Evolutionary conservation across 2,113 vertebrate genomes (phyloP), one percentile per base, ranked within the genome.

Genomic region (Cephalopholis sonnerati): DNA sequence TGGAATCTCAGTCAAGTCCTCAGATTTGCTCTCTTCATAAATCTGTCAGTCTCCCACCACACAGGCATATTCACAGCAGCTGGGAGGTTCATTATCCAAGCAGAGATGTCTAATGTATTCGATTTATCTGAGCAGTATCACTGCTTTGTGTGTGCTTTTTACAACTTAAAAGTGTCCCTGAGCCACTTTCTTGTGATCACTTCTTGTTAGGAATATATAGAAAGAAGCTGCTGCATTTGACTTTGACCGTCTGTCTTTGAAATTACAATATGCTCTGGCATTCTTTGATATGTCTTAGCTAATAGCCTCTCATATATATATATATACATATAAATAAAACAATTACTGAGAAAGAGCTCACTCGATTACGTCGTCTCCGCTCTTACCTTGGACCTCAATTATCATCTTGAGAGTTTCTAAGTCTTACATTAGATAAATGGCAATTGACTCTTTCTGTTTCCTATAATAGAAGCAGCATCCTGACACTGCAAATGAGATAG

Each of bases 361-460:
- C 57, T 74, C 36, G 16, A 58, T 77, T 90, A 76, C 41, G 48
- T 85, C 44, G 39, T 83, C 79, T 90, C 64, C 76, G 57, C 69
- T 89, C 39, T 85, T 91, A 92, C 91, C 82, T 89, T 93, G 87
- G 93, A 95, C 90, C 92, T 91, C 94, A 93, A 94, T 95, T 95
- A 95, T 94, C 89, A 81, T 93, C 87, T 82, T 61, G 86, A 93
- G 91, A 92, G 70, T 92, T 92, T 92, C 71, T 73, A 65, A 91
- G 82, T 89, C 81, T 74, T 84, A 78, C 77, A 91, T 93, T 91
- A 93, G 92, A 89, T 92, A 79, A 95, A 93, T 92, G 90, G 88
- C 83, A 93, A 91, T 95, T 93, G 86, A 91, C 91, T 92, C 78
- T 79, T 86, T 79, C 82, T 85, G 83, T 90, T 83, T 88, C 91